phyloP scores from a whole-genome alignment of 2,113 vertebrate species.

The Malurus cyaneus region DNA sequence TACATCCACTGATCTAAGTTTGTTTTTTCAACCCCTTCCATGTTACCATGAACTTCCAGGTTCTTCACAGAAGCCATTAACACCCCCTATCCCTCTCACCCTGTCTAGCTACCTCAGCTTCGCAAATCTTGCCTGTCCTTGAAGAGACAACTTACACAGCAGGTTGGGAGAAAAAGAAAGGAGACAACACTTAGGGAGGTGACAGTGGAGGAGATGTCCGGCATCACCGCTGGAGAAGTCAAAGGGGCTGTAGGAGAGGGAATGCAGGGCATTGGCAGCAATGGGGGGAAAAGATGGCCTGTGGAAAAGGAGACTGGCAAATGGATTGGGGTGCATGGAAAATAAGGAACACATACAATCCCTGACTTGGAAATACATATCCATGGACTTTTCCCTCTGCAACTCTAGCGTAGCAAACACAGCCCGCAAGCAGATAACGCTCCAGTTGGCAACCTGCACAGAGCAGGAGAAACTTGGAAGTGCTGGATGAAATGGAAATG shows the following conservation, averaged over 20 bases:
- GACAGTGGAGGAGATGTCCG: not conserved
- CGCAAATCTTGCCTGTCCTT: not conserved
- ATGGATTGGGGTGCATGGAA: fast-evolving
- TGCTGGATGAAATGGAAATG: not conserved
- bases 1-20: not conserved
- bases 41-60: not conserved
- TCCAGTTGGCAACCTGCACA: not conserved
- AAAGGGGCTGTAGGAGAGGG: not conserved
- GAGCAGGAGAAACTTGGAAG: not conserved
- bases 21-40: not conserved
- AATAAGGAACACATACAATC: not conserved
- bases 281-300: not conserved
- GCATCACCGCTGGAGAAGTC: not conserved
- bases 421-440: not conserved
- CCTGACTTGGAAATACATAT: not conserved
- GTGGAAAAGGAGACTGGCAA: fast-evolving
- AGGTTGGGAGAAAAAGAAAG: not conserved
- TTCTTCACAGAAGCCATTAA: not conserved
- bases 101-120: not conserved
- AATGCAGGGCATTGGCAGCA: not conserved
- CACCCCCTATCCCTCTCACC: not conserved
- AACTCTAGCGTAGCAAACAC: not conserved
- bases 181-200: not conserved
- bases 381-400: not conserved
- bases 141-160: not conserved